Base-by-base conservation (phyloP, 1,140 invertebrate species). In the Diploscapter pachys region DNA sequence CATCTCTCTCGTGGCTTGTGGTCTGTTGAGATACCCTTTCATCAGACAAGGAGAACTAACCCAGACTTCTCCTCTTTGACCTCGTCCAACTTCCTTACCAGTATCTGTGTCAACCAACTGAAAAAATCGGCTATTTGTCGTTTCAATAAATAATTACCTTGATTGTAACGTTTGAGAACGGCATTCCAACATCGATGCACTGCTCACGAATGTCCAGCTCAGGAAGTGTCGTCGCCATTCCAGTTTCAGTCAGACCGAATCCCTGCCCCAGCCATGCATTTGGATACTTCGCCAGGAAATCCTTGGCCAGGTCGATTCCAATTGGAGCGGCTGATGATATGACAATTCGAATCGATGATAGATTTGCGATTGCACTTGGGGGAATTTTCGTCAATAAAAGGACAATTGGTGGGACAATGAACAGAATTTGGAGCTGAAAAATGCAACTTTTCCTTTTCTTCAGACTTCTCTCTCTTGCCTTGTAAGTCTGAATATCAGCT, bases 261-360 rank as follows among this genome's bases (percentile, higher is more conserved):
- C 83, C 88, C 57, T 78, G 77, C n/a, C 54, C 56, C 6, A 78
- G 63, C 9, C 31, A 64, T 11, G 73, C 3, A n/a, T 72, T 64
- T 48, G 75, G 57, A 59, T 73, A 68, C 59, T 59, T 73, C 31
- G 8, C 69, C 50, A 63, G 62, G 61, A 78, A 51, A n/a, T 75
- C 66, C 53, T 78, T 70, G 57, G 56, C 61, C 49, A 78, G 57
- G 56, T 78, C 77, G 49, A 70, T 72, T 0, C 90, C 90, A 13
- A 92, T 85, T 52, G 92, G 90, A 3, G 92, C 92, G 0, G 92
- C 92, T 4, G 91, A 92, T 67, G 87, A 89, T 61, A 91, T 85
- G 2, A 92, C 85, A 4, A 86, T 80, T 62, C 85, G 84, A 0
- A 91, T 75, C 13, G 83, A 83, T 5, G 88, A 84, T 3, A 92